These are phyloP conservation scores for Chascanopsetta lugubris DNA, from an alignment of 2,113 vertebrate genomes.

Conservation along the genomic window DNA sequence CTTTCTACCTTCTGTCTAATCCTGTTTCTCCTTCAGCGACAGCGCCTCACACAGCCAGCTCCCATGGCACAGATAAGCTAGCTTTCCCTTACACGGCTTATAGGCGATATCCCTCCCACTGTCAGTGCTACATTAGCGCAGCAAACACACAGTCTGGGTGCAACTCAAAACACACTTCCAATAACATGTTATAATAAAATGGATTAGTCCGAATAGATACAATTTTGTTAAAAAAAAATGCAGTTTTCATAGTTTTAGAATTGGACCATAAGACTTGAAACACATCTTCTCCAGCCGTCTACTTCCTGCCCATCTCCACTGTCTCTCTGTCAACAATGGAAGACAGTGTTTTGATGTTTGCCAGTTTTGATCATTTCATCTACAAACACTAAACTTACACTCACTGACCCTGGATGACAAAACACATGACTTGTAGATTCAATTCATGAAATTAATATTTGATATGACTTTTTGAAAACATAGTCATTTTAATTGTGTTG, in stretches of 20 bases:
- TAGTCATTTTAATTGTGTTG: too few relatives aligned
- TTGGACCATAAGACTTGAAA: too few relatives aligned
- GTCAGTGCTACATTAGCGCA: neutral
- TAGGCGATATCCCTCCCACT: constrained; percentile 37
- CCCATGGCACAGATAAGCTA: constrained; percentile 45
- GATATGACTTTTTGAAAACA: neutral
- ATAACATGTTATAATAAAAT: neutral
- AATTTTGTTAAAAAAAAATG: neutral
- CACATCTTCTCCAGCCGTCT: too few relatives aligned
- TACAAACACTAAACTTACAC: too few relatives aligned
- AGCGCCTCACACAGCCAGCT: constrained; percentile 3
- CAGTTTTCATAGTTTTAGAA: too few relatives aligned
- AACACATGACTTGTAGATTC: too few relatives aligned
- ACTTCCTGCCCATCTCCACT: too few relatives aligned
- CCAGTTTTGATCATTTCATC: neutral
- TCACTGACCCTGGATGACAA: too few relatives aligned
- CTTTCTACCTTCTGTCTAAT: constrained; percentile 26
- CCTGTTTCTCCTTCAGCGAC: constrained; percentile 48
- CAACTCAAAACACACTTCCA: neutral
- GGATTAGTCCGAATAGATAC: too few relatives aligned
- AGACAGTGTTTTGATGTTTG: neutral
- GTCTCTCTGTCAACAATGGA: too few relatives aligned
- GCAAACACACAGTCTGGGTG: neutral
- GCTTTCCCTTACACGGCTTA: constrained; percentile 27
- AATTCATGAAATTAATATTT: neutral